phyloP scores from a whole-genome alignment of 92 coral and sea anemone genomes.

The Epizoanthus stellaris region DNA sequence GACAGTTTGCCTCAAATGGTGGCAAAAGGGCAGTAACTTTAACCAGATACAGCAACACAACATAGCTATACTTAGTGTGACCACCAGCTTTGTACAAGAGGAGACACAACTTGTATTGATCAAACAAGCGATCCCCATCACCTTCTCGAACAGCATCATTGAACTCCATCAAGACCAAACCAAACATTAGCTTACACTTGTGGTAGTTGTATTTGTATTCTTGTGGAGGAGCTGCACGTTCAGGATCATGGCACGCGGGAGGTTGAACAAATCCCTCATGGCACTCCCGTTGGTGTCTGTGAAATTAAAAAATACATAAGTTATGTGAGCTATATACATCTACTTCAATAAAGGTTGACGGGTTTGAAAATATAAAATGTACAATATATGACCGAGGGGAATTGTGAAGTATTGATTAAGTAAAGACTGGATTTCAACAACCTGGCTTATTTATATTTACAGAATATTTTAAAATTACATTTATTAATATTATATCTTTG shows the following conservation, averaged over 20 bases:
- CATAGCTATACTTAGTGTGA: constrained; percentile 36
- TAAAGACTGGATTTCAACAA: too few species aligned
- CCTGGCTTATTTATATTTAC: too few species aligned
- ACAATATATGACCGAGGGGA: too few species aligned
- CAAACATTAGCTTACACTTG: constrained; percentile 16
- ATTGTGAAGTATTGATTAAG: too few species aligned
- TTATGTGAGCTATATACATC: too few species aligned
- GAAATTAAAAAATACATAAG: too few species aligned
- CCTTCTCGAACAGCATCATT: constrained; percentile 23
- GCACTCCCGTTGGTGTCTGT: too few species aligned
- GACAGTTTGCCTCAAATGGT: constrained; percentile 9
- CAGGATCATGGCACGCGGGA: not conserved
- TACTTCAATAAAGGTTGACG: too few species aligned
- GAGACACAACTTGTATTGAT: constrained; percentile 14
- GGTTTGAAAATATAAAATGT: too few species aligned
- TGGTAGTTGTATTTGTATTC: constrained; percentile 31
- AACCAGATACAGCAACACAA: constrained; percentile 16
- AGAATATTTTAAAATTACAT: too few species aligned
- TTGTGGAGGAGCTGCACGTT: not conserved
- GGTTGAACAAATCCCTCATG: too few species aligned
- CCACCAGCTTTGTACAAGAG: constrained; percentile 27
- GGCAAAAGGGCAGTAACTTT: constrained; percentile 21
- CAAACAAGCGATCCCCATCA: constrained; percentile 13
- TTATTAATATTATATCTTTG: too few species aligned
- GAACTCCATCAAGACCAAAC: constrained; percentile 18